Base-by-base conservation (phyloP, 2,888 invertebrate species). In the Oxystoma pomonae region DNA sequence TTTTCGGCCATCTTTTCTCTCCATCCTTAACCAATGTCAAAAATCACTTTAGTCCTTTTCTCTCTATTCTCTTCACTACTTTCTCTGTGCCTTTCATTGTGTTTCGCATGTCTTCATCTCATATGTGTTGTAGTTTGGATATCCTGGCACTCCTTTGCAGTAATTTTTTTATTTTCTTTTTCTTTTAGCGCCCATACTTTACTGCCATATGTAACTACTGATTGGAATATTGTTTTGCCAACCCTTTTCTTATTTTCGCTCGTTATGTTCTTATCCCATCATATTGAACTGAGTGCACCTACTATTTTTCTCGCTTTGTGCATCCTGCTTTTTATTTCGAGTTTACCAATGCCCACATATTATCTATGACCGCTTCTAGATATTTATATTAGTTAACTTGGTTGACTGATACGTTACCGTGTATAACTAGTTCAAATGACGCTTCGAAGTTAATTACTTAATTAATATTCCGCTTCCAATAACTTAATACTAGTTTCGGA, bases 51-150 rank as follows among this genome's bases (percentile, higher is more conserved):
- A 20, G 18, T 7, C 88, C 83, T 49, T 90, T 86, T 66, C 85
- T 85, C 78, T 95, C 95, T 18, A 9, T 57, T 57, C 94, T 85
- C 76, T 95, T 94, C 59, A 95, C 78, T 53, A 91, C 83, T 1
- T 86, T 85, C 80, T 91, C 20, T 20, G 19, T 20, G n/a, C 18
- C 57, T 9, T n/a, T 57, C 9, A 57, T 57, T 20, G 7, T 16
- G n/a, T 18, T n/a, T 20, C 20, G 16, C n/a, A 57, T 18, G 9
- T 57, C 57, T 20, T 57, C 19, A 57, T 57, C 18, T 18, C 20
- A 5, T 20, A 51, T 49, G 12, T 20, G 12, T 20, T 22, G 20
- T 57, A 57, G 20, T 22, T 20, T 17, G 18, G 58, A 21, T 22
- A 57, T n/a, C n/a, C n/a, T 22, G 7, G 58, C 51, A 19, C 60